Evolutionary conservation across 1,140 invertebrate genomes (phyloP).

Genomic region (Agrypnia vestita): DNA sequence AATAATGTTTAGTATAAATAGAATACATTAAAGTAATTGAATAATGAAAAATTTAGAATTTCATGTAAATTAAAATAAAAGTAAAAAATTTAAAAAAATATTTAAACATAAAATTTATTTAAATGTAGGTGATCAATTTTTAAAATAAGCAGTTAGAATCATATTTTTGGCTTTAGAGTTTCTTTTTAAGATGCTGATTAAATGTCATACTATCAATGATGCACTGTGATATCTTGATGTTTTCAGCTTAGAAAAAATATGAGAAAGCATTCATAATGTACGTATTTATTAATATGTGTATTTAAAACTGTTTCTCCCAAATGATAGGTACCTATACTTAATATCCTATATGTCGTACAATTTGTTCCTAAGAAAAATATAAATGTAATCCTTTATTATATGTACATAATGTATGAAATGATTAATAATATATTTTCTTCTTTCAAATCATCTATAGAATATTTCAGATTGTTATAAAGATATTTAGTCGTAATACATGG

Average conservation of each 20-base stretch:
- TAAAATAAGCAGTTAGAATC: background rate
- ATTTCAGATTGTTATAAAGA: no score
- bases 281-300: background rate
- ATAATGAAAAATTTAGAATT: background rate
- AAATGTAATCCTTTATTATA: background rate
- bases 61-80: background rate
- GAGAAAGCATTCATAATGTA: background rate
- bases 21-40: no score
- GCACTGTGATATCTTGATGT: conserved; percentile 39
- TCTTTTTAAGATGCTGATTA: background rate
- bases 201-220: conserved; percentile 39
- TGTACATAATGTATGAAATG: background rate
- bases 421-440: conserved; percentile 17
- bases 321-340: background rate
- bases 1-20: no score
- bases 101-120: background rate
- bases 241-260: conserved; percentile 25
- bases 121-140: background rate
- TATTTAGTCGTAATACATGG: no score
- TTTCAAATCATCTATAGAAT: background rate
- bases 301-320: background rate
- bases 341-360: background rate
- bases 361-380: conserved; percentile 16
- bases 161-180: background rate
- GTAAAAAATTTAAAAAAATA: background rate